These are phyloP conservation scores for Vultur gryphus DNA, from an alignment of 2,797 vertebrate species.

Conservation along the genomic window DNA sequence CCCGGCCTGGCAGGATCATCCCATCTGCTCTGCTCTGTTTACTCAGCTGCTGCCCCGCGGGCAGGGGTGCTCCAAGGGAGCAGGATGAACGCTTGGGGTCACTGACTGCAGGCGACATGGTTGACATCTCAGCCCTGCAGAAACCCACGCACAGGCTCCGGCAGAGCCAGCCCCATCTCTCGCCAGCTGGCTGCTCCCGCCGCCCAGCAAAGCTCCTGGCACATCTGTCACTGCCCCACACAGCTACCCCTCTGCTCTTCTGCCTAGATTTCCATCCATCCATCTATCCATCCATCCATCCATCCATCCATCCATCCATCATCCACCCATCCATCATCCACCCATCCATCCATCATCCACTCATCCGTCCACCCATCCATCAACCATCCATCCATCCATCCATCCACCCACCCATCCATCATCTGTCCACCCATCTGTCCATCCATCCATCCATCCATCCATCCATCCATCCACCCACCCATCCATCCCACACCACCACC, in stretches of 20 bases:
- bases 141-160: neutral
- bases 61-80: neutral
- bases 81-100: constrained; percentile 34
- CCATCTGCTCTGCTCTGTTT: constrained; percentile 61
- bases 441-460: neutral
- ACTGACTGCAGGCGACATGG: neutral
- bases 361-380: neutral
- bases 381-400: neutral
- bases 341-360: neutral
- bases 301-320: too few relatives aligned
- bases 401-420: neutral
- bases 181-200: neutral
- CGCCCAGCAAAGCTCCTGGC: neutral
- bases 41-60: constrained; percentile 47
- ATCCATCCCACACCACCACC: neutral
- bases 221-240: neutral
- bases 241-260: neutral
- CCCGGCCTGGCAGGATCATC: neutral
- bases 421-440: neutral
- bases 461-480: neutral
- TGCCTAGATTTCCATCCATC: neutral
- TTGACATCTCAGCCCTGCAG: neutral
- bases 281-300: neutral
- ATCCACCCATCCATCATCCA: neutral
- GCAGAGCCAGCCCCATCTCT: neutral